Evolutionary conservation across 2,113 vertebrate genomes (phyloP), one percentile per base, ranked within the genome.

Genomic region (Pygoscelis antarcticus): DNA sequence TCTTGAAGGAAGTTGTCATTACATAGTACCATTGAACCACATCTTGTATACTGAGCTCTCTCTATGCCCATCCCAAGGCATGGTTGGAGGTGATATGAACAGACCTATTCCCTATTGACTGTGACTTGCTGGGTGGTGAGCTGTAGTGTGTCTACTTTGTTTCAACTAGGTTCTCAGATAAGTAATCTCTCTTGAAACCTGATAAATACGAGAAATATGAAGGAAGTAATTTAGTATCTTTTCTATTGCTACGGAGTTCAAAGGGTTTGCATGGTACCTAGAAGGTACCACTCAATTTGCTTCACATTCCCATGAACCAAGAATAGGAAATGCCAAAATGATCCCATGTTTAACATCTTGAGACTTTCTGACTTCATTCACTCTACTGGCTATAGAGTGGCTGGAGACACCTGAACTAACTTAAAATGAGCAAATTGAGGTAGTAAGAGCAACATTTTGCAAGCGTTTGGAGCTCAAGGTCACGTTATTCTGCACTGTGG

Each of bases 171-270:
- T n/a, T 86, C 87, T 66, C 61, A 89, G 96, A 95, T 93, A 97
- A 69, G 90, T 79, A 83, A 96, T 96, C 84, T 88, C 75, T 69
- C 57, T 44, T 58, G 77, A 70, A 77, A 84, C 77, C 11, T 54
- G 81, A 93, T 84, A 89, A 91, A 77, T 17, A 21, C 0, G 2
- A 89, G 54, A 57, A 40, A 78, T 93, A 87, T 23, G 46, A 84
- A 83, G 84, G 83, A 87, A 95, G 84, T 83, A 22, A 52, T 32
- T 61, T 21, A 57, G 57, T 64, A 60, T 44, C 21, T 77, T 75
- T 93, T 44, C 30, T 78, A 13, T 62, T 14, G 6, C 64, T 93
- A 21, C 0, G 1, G 32, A 87, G 69, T 91, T 91, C 90, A 94
- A 94, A 93, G 55, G 30, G 5, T 81, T 78, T 89, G 21, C 0